Evolutionary conservation across 2,797 vertebrate genomes (phyloP).

Genomic region (Xiphorhynchus erythropygius): DNA sequence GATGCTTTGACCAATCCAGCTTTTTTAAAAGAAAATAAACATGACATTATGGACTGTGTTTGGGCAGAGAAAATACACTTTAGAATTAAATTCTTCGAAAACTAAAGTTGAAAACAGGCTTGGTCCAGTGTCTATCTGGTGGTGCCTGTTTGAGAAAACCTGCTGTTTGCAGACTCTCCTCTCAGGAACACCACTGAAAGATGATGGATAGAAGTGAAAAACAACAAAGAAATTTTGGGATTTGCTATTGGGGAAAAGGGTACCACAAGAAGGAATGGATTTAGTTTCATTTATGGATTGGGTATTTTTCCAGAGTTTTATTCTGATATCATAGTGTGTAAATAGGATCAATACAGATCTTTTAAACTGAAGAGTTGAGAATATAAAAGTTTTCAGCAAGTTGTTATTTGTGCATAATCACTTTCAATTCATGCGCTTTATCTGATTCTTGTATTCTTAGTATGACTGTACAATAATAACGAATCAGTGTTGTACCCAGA

Average conservation of each 20-base stretch:
- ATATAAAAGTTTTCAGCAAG: background rate
- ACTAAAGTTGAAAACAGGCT: background rate
- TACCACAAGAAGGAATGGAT: background rate
- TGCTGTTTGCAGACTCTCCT: background rate
- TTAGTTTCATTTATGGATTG: background rate
- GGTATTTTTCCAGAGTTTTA: background rate
- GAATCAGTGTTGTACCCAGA: background rate
- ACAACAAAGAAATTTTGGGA: background rate
- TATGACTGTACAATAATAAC: background rate
- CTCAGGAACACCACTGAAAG: background rate
- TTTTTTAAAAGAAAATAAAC: slow-evolving; percentile 41
- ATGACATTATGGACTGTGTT: background rate
- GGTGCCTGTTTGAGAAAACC: background rate
- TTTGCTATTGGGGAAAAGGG: background rate
- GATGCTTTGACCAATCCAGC: background rate
- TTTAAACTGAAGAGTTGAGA: background rate
- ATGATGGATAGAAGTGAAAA: background rate
- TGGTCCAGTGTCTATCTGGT: background rate
- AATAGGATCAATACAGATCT: background rate
- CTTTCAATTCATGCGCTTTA: background rate
- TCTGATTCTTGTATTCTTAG: background rate
- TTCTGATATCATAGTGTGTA: background rate
- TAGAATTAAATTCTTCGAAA: background rate
- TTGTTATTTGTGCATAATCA: background rate
- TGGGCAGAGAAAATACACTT: background rate